Evolutionary conservation across 2,888 invertebrate species (phyloP), one percentile per base, ranked within the genome.

Genomic region (Steinernema carpocapsae): DNA sequence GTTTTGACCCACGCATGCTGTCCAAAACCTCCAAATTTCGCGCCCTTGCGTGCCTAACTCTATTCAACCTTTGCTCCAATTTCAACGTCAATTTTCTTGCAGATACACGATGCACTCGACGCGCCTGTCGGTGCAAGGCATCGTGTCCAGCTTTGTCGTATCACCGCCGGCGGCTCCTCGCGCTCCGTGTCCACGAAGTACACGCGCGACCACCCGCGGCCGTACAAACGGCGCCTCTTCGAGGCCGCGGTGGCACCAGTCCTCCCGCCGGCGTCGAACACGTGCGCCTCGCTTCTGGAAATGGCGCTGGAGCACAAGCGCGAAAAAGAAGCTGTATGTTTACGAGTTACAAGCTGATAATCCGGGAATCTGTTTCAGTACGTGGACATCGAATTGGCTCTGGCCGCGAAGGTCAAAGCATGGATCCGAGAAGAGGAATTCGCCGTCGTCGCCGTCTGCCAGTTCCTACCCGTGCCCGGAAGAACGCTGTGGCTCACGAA

Each of bases 111-210:
- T 37, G 37, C 37, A 37, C 37, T 37, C 37, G 37, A 37, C 37
- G 10, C 37, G 37, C 10, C 10, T 37, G 37, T 37, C 37, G 37
- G n/a, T n/a, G n/a, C n/a, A n/a, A n/a, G 10, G 37, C 10, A 3
- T 37, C 37, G 37, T 37, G 37, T 6, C 37, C 37, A 10, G 37
- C 37, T 37, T 37, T 10, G 37, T 10, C 37, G 37, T 37, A 37
- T 37, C 37, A 6, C 37, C 37, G 37, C 37, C 37, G 10, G 37
- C 37, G 37, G 37, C 64, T 32, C 64, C 2, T 3, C 32, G 10
- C 77, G 82, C 0, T 59, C 77, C 64, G 85, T 85, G 2, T 85
- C 85, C 0, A 84, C 84, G 1, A 85, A 85, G 71, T 85, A 85
- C 75, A 80, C 81, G 0, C 56, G 78, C 7, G 85, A 84, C 19